phyloP scores from a whole-genome alignment of 2,797 vertebrate genomes.

The Sebastes flavidus region DNA sequence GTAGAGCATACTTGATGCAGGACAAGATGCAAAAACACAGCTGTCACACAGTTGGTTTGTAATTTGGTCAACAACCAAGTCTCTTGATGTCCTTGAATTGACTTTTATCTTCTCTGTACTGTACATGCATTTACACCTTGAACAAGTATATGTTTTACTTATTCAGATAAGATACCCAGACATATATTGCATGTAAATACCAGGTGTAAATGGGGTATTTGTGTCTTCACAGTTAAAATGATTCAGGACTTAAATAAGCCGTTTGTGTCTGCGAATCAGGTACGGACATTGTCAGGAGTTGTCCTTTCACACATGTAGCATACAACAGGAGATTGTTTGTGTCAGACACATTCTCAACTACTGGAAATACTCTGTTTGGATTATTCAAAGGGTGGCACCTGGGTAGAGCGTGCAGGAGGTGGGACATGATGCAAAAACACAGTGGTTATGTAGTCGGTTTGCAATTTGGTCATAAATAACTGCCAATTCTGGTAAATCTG shows the following conservation, averaged over 20 bases:
- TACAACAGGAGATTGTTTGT: not conserved
- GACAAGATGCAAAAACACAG: too few relatives aligned
- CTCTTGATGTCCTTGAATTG: too few relatives aligned
- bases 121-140: not conserved
- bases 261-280: not conserved
- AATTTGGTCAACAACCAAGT: too few relatives aligned
- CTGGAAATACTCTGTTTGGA: not conserved
- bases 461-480: not conserved
- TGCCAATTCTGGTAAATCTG: too few relatives aligned
- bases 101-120: too few relatives aligned
- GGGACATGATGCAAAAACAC: not conserved
- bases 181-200: not conserved
- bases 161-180: too few relatives aligned
- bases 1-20: too few relatives aligned
- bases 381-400: not conserved
- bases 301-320: not conserved
- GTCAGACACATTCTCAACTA: not conserved
- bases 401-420: not conserved
- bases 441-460: not conserved
- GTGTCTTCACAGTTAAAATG: not conserved
- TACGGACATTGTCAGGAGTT: not conserved
- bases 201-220: not conserved
- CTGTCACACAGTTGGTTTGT: too few relatives aligned
- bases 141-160: too few relatives aligned
- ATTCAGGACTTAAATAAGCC: not conserved